Evolutionary conservation across 2,113 vertebrate species (phyloP), one percentile per base, ranked within the genome.

Genomic region (Neodontobutis hainanensis): DNA sequence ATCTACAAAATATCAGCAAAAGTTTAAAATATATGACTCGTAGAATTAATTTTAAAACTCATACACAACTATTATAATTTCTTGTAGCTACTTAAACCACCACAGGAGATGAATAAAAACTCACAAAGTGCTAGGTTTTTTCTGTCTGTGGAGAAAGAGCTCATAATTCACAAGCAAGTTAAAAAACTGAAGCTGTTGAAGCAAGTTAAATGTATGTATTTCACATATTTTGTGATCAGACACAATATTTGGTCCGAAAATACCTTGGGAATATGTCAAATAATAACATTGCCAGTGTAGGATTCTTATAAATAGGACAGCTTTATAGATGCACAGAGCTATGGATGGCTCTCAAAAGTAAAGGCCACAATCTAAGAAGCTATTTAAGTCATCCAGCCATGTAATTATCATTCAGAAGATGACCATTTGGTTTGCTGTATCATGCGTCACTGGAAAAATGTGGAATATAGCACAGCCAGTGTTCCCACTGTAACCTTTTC

Each of bases 301-400:
- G 61, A 59, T 40, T 72, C 61, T 71, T 56, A 62, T 57, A 78
- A 80, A 81, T 70, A 73, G 27, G 46, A 78, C 69, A 45, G 43
- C 38, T 76, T 36, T 66, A 60, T 72, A 52, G 49, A 51, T 49
- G 57, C 46, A 61, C 55, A 69, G 47, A 48, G 43, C 57, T 19
- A 52, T n/a, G 78, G 69, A 72, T 65, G 32, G 16, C 43, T 74
- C 59, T 67, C 69, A 81, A 76, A 80, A 67, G 69, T 14, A 50
- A 61, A 27, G 43, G 56, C 77, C 61, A 61, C 71, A 80, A 66
- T 78, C 64, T 70, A 57, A 65, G 78, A 70, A 81, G 67, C 77
- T 80, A 87, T 87, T 83, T 80, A 56, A 85, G 82, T 88, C 82
- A 75, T 65, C 66, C 59, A 63, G 80, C 81, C 82, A 78, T 80